A percentile compares a stretch with the other conserved stretches of the same genome.
These are phyloP conservation scores for Aegotheles bennettii DNA, from an alignment of 2,113 vertebrate species.

Conservation along the genomic window DNA sequence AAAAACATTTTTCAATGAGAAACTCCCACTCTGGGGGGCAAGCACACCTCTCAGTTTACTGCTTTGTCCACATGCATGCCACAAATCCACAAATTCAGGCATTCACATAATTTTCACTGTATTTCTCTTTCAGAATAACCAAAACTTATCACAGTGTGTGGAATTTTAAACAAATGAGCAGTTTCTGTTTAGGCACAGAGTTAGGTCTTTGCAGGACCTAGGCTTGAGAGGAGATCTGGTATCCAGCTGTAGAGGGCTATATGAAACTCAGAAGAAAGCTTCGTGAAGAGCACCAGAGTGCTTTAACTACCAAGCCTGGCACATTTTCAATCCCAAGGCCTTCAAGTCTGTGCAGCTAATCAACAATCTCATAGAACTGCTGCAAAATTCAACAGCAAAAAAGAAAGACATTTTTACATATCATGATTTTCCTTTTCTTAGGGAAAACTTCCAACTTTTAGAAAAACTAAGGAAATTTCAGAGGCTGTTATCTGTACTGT, in stretches of 20 bases:
- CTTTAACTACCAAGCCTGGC: constrained; percentile 66
- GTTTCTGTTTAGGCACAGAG: background rate
- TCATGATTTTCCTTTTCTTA: background rate
- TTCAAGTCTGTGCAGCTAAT: constrained; percentile 68
- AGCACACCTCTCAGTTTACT: background rate
- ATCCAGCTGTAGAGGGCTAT: background rate
- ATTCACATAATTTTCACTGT: background rate
- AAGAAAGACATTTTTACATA: background rate
- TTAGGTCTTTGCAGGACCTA: background rate
- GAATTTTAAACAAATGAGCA: background rate
- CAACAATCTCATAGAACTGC: constrained; percentile 71
- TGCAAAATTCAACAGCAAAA: constrained; percentile 1
- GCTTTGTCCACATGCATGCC: background rate
- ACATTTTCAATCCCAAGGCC: constrained; percentile 70
- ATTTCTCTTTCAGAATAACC: background rate
- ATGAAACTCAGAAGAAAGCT: background rate
- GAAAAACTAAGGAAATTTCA: background rate
- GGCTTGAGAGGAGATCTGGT: background rate
- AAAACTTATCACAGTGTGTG: background rate
- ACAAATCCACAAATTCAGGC: background rate
- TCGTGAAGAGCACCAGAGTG: background rate
- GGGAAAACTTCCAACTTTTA: background rate
- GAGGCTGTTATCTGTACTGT: background rate
- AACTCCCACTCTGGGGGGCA: background rate
- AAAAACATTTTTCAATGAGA: background rate